phyloP scores from a whole-genome alignment of 2,888 invertebrate genomes.

The Smittia aterrima region DNA sequence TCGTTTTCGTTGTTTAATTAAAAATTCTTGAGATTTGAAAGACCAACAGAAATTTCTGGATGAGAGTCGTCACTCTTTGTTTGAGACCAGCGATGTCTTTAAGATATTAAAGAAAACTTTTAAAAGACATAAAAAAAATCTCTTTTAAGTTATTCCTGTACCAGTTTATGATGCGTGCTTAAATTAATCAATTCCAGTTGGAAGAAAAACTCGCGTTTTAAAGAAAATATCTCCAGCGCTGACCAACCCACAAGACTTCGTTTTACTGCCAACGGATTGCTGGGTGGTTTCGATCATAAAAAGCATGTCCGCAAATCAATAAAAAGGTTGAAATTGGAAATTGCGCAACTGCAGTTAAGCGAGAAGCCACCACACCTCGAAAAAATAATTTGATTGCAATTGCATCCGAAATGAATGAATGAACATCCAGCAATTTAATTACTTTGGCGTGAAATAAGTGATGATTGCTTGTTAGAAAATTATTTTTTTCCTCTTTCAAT shows the following conservation, averaged over 20 bases:
- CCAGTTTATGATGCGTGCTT: too few relatives aligned
- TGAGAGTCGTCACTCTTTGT: background rate
- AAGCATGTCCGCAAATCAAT: conserved; percentile 14
- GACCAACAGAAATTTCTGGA: background rate
- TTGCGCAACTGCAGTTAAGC: background rate
- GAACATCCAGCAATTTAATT: too few relatives aligned
- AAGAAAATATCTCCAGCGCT: background rate
- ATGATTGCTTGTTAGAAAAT: too few relatives aligned
- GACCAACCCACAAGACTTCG: background rate
- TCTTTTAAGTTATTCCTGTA: background rate
- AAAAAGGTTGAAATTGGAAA: conserved; percentile 19
- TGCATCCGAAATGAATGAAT: background rate
- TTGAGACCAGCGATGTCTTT: background rate
- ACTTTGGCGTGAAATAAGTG: too few relatives aligned
- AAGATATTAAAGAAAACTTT: too few relatives aligned
- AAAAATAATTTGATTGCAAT: conserved; percentile 16
- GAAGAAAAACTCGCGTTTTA: too few relatives aligned
- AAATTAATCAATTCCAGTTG: too few relatives aligned
- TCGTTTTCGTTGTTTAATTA: conserved; percentile 2
- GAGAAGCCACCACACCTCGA: conserved; percentile 18
- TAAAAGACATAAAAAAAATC: too few relatives aligned
- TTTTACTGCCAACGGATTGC: background rate
- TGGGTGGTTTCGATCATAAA: conserved; percentile 15
- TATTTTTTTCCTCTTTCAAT: too few relatives aligned
- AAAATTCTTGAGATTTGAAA: background rate